These are phyloP conservation scores for Otocyon megalotis DNA, from an alignment of 2,113 vertebrate genomes.

Conservation along the genomic window DNA sequence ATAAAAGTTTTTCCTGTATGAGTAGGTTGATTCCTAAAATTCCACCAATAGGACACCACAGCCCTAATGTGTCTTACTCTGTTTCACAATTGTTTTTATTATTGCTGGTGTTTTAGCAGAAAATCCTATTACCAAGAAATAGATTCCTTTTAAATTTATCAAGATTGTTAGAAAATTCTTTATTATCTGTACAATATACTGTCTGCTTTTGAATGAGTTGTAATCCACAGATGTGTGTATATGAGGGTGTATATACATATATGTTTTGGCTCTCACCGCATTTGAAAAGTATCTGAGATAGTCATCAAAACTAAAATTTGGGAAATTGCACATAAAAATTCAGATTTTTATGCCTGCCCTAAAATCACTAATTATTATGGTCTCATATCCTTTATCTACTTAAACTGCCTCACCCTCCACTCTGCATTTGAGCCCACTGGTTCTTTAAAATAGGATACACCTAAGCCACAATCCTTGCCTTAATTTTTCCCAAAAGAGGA, in stretches of 20 bases:
- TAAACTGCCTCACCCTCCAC: not conserved
- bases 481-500: not conserved
- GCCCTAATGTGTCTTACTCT: not conserved
- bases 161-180: not conserved
- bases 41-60: not conserved
- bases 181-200: not conserved
- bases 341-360: not conserved
- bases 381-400: not conserved
- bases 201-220: not conserved
- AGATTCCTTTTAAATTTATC: not conserved
- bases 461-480: not conserved
- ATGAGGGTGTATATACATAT: not conserved
- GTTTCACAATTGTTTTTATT: not conserved
- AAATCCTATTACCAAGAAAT: not conserved
- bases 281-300: not conserved
- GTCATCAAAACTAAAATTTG: not conserved
- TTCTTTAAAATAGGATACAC: not conserved
- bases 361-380: not conserved
- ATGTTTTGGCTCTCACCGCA: not conserved
- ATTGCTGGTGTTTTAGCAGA: not conserved
- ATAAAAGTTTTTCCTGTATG: not conserved
- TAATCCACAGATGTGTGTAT: not conserved
- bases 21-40: not conserved
- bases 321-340: not conserved
- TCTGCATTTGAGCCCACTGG: not conserved